Conservation (phyloP, 35 echinoderm and acorn worm genomes). For the Lytechinus variegatus region DNA sequence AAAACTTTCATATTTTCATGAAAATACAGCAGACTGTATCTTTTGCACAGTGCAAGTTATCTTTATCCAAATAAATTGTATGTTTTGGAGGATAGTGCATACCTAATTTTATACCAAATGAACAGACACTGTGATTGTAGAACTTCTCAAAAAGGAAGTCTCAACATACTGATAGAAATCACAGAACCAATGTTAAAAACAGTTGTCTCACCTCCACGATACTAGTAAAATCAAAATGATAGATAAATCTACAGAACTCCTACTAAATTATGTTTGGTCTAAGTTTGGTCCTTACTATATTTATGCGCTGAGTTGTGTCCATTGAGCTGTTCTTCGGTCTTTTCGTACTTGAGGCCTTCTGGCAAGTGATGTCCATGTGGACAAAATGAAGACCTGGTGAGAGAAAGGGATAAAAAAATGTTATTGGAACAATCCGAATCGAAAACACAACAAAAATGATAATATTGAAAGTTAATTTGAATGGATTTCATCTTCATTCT, state of each 20-base stretch:
- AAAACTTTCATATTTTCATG: too few relatives aligned
- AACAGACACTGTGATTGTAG: too few relatives aligned
- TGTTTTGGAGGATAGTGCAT: too few relatives aligned
- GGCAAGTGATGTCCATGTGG: constrained; percentile 81
- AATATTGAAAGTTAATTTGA: neutral
- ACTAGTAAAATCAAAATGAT: too few relatives aligned
- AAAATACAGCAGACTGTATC: too few relatives aligned
- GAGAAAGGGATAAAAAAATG: neutral
- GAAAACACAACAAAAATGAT: neutral
- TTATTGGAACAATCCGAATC: neutral
- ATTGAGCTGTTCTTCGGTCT: constrained; percentile 49
- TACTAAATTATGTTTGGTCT: neutral
- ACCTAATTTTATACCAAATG: too few relatives aligned
- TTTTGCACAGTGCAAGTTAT: too few relatives aligned
- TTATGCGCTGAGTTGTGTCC: neutral
- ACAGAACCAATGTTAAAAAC: too few relatives aligned
- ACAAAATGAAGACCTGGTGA: constrained; percentile 73
- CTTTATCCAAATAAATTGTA: too few relatives aligned
- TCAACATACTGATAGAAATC: too few relatives aligned
- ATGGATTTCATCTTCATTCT: neutral
- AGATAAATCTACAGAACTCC: neutral
- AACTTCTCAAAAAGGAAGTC: too few relatives aligned
- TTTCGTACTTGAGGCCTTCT: constrained; percentile 77
- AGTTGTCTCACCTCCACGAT: too few relatives aligned
- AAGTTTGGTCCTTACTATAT: constrained; percentile 32